Evolutionary conservation across 92 coral and sea anemone species (phyloP), one percentile per base, ranked within the genome.

Genomic region (Umimayanthus kanabou): DNA sequence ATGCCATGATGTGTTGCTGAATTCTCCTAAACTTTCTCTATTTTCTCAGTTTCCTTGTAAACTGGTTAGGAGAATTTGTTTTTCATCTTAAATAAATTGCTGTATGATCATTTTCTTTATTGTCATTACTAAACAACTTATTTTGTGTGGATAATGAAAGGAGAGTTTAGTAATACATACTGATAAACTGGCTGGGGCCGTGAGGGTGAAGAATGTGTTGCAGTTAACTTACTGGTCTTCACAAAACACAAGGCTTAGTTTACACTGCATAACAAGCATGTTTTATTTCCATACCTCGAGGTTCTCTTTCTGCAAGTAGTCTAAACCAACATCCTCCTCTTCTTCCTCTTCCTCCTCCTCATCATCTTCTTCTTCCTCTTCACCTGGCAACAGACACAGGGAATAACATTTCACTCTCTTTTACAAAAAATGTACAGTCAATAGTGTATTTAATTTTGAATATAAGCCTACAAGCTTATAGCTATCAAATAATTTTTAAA

Each of bases 231-330:
- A 15, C 7, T 61, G 69, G 4, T 61, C 69, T 20, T 20, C 9
- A 61, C 26, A 61, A 61, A 18, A 18, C 7, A 61, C 26, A 61
- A 18, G 69, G 25, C 69, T 61, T 61, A 5, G 26, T 61, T 1
- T 61, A 61, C 20, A 53, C 18, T 53, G 58, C 20, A 53, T 57
- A 57, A 15, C 6, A 5, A 57, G 66, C 66, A 57, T 5, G 6
- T 4, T 15, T 2, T 57, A 9, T 47, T 47, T 16, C 42, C 81
- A 79, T 91, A 96, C 98, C 89, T 94, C 96, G 8, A 96, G 90
- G 84, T 96, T 93, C 57, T 96, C 98, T 86, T 95, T 93, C 76
- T 96, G 98, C 76, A 96, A 88, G 80, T 96, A 96, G 28, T 88
- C 98, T 33, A 96, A 66, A 2, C 98, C 98, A 18, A 93, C 92